Base-by-base conservation (phyloP, 2,888 invertebrate species). In the Dryobota labecula region DNA sequence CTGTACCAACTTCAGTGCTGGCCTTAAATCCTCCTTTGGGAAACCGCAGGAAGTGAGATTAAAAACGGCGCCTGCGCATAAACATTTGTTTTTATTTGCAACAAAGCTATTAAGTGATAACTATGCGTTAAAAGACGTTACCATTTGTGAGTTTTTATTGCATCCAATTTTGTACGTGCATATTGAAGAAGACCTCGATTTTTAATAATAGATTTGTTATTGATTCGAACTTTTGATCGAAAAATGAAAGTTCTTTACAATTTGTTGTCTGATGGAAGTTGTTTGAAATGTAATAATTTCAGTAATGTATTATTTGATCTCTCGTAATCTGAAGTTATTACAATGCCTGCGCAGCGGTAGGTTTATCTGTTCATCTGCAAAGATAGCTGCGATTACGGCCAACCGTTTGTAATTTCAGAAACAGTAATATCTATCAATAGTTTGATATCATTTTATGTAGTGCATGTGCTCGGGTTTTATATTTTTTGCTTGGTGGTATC, bases 21-120 rank as follows among this genome's bases (percentile, higher is more conserved):
- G 93, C 94, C 94, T 95, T 92, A 94, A 94, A 94, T 90, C 90
- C 92, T 90, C 89, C 89, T 93, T 94, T 93, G 88, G 90, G 89
- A 91, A 93, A 93, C 94, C 93, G 89, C 93, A 94, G 93, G 92
- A 93, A 94, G 90, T 91, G 82, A 90, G 84, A 88, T 89, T 89
- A 90, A 90, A 79, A 90, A 90, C 88, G 84, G 76, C 78, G 83
- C 82, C 83, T 67, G 81, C 81, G 76, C 84, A 76, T 77, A 57
- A 71, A 75, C 76, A 82, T 88, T 90, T 89, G 84, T 87, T 90
- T 89, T 90, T 90, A 88, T 88, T 89, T 75, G 70, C 76, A 63
- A 70, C 76, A 77, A 84, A 79, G 76, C 80, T 85, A 88, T 89
- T 85, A 88, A 73, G 72, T 73, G 76, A 83, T 87, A 85, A 87